Conservation (phyloP, 2,113 vertebrate species). For the Parus major region DNA sequence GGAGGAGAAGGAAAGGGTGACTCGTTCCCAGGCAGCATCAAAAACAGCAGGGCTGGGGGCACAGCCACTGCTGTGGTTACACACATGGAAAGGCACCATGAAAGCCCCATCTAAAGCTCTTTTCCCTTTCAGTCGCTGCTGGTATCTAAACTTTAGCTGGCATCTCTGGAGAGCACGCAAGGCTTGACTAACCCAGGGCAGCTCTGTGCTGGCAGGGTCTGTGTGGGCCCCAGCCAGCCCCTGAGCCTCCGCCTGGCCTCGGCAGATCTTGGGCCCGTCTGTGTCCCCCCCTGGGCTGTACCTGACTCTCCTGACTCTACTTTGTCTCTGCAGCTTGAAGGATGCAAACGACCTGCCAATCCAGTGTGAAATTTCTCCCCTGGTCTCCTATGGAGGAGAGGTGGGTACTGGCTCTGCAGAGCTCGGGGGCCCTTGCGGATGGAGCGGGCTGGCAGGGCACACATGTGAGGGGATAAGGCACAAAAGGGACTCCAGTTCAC, state of each 20-base stretch:
- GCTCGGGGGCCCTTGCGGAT: accelerated
- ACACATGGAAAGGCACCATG: not conserved
- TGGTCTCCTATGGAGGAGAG: conserved; percentile 93
- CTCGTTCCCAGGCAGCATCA: not conserved
- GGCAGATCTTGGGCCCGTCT: not conserved
- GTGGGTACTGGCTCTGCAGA: conserved; percentile 72
- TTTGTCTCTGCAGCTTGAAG: conserved; percentile 81
- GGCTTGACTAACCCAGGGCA: conserved; percentile 51
- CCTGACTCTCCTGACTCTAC: not conserved
- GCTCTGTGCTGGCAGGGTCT: not conserved
- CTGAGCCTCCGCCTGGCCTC: accelerated
- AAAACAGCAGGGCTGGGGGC: accelerated
- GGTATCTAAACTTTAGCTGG: not conserved
- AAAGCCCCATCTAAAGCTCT: not conserved
- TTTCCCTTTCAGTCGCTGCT: not conserved
- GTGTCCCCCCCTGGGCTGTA: accelerated
- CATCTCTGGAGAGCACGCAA: not conserved
- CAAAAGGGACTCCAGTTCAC: not conserved
- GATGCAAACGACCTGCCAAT: conserved; percentile 91
- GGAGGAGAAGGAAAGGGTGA: not conserved
- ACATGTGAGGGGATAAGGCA: accelerated
- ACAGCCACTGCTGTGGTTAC: not conserved
- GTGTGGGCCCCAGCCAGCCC: not conserved
- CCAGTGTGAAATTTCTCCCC: conserved; percentile 96
- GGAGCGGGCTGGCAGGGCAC: not conserved